Evolutionary conservation across 2,888 invertebrate genomes (phyloP).

Genomic region (Cenopis cana): DNA sequence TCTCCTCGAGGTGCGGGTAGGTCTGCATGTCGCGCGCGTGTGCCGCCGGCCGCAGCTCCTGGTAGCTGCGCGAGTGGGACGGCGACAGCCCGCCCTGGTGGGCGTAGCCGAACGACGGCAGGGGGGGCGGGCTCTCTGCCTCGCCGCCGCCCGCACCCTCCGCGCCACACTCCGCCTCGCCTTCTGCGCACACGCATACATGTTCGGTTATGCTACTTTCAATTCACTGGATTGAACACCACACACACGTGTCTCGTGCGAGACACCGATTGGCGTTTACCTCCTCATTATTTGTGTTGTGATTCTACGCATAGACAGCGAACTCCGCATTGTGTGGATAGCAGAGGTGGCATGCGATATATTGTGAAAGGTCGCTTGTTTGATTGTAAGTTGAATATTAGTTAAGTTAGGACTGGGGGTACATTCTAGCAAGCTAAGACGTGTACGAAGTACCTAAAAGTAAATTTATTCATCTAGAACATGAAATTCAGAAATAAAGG

Average conservation of each 20-base stretch:
- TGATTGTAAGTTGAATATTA: not conserved
- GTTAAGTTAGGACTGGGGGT: not conserved
- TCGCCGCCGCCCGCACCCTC: slow-evolving; percentile 52
- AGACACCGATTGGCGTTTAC: slow-evolving; percentile 40
- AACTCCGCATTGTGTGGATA: not conserved
- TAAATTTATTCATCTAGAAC: too few relatives aligned
- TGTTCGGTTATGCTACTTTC: slow-evolving; percentile 36
- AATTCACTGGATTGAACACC: slow-evolving; percentile 43
- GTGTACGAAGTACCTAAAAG: too few relatives aligned
- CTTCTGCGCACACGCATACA: slow-evolving; percentile 70
- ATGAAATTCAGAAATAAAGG: too few relatives aligned
- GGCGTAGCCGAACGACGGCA: slow-evolving; percentile 72
- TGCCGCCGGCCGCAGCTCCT: slow-evolving; percentile 76
- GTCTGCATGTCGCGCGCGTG: slow-evolving; percentile 79
- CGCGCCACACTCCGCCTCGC: slow-evolving; percentile 65
- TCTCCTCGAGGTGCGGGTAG: slow-evolving; percentile 74
- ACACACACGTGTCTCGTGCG: slow-evolving; percentile 32
- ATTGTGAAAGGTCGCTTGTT: not conserved
- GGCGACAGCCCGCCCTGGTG: slow-evolving; percentile 68
- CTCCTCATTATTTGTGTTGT: slow-evolving; percentile 34
- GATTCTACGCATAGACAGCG: slow-evolving; percentile 33
- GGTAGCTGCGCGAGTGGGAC: slow-evolving; percentile 79
- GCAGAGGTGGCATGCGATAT: not conserved
- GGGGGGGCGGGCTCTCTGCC: slow-evolving; percentile 74
- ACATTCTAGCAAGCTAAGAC: not conserved